Evolutionary conservation across 2,797 vertebrate genomes (phyloP).

Genomic region (Urocyon cinereoargenteus): DNA sequence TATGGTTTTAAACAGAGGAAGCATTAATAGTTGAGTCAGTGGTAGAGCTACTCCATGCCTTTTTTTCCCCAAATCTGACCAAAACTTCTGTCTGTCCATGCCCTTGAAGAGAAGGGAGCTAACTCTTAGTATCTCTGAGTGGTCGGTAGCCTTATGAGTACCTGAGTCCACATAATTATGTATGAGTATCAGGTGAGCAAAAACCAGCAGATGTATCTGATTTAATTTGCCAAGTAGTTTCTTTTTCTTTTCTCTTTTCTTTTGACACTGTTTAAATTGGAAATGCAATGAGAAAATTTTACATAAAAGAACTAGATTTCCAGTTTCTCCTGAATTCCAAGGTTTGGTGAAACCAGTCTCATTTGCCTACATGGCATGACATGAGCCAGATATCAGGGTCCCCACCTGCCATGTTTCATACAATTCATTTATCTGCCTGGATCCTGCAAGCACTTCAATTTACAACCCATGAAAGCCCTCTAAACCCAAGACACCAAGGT

Average conservation of each 20-base stretch:
- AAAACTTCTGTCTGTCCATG: neutral
- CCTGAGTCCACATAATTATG: neutral
- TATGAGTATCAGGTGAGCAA: neutral
- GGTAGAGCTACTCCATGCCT: too few species aligned
- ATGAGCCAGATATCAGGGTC: neutral
- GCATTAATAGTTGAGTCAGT: neutral
- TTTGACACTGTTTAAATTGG: neutral
- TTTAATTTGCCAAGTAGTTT: neutral
- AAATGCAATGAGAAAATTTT: constrained; percentile 33
- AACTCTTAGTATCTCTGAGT: neutral
- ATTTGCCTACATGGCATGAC: neutral
- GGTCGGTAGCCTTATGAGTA: neutral
- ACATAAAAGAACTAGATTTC: neutral
- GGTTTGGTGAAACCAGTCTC: neutral
- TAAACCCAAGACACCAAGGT: neutral
- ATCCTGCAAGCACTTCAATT: neutral
- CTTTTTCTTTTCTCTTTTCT: neutral
- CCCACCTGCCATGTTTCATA: neutral
- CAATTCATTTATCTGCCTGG: neutral
- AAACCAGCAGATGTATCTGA: neutral
- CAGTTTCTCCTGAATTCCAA: neutral
- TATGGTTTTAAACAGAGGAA: neutral
- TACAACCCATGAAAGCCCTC: neutral
- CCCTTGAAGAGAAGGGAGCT: neutral
- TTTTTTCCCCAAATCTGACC: neutral